Evolutionary conservation across 2,888 invertebrate species (phyloP), one percentile per base, ranked within the genome.

Genomic region (Tolmerus cingulatus): DNA sequence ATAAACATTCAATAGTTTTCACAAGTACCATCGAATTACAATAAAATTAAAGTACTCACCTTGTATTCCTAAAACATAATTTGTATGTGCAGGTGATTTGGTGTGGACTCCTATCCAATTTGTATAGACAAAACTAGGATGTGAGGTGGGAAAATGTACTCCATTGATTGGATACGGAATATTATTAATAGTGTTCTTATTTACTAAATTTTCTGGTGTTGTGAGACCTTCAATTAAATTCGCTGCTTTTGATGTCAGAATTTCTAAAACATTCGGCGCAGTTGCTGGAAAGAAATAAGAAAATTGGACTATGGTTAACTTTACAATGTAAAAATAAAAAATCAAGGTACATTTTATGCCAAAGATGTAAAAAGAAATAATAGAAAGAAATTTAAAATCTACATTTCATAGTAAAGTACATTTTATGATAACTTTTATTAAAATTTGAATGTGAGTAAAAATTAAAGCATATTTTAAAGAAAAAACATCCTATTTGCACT

Each of bases 21-120:
- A 40, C 40, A 40, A 40, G 0, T 40, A 12, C 12, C 40, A 51
- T 46, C 40, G 40, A 40, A 30, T 12, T 2, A 30, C 2, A 66
- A 66, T 23, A 57, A 57, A 57, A 19, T 66, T 2, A 16, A 51
- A n/a, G n/a, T 19, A 66, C 90, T 92, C 93, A 95, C 95, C 95
- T 94, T 95, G 95, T 66, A 95, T 91, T 89, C 94, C 94, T 89
- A 95, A 94, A 77, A 95, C 91, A 87, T 91, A 90, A 79, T 90
- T 90, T 19, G 89, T 88, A 89, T 94, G 94, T 87, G 92, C 92
- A 40, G 93, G 90, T 85, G 91, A 90, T 89, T 93, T 92, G 5
- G 91, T 89, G 23, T 90, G 89, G 85, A 90, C 88, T 87, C 91
- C 90, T 87, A 92, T 90, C 91, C 91, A 91, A 89, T 91, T 90